Conservation (phyloP, 2,113 vertebrate species). For the Austrofundulus limnaeus region DNA sequence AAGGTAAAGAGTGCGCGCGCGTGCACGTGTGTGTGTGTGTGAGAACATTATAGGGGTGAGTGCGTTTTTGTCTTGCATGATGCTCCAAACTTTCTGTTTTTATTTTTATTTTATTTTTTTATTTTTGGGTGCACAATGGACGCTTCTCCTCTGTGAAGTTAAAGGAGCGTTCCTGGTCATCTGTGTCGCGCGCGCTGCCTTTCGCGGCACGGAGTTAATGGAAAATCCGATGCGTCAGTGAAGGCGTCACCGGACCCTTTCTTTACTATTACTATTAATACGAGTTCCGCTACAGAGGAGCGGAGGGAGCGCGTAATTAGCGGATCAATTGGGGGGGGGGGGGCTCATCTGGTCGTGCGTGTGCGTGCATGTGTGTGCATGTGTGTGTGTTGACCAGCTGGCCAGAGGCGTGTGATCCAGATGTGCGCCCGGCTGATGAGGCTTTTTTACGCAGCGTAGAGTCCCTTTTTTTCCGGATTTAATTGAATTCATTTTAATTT, state of each 20-base stretch:
- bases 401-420: slow-evolving; percentile 81
- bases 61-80: slow-evolving; percentile 66
- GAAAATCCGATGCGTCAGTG: slow-evolving; percentile 80
- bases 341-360: slow-evolving; percentile 32
- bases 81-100: slow-evolving; percentile 79
- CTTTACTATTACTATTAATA: slow-evolving; percentile 71
- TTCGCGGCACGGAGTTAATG: slow-evolving; percentile 65
- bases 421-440: slow-evolving; percentile 73
- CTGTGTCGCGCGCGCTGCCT: slow-evolving; percentile 53
- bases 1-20: slow-evolving; percentile 86
- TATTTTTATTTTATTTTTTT: too few relatives aligned
- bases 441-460: slow-evolving; percentile 66
- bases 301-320: slow-evolving; percentile 47
- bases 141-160: slow-evolving; percentile 58
- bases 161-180: slow-evolving; percentile 20
- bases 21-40: slow-evolving; percentile 68
- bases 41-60: slow-evolving; percentile 75
- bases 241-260: slow-evolving; percentile 74
- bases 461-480: too few relatives aligned
- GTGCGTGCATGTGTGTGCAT: slow-evolving; percentile 21
- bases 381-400: slow-evolving; percentile 53
- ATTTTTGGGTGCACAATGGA: slow-evolving; percentile 69
- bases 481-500: too few relatives aligned
- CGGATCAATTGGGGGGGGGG: slow-evolving; percentile 62
- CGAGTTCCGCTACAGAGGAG: slow-evolving; percentile 30